A percentile compares a stretch with the other conserved stretches of the same genome.
Conservation (phyloP, 2,797 vertebrate genomes). For the Potorous gilbertii region DNA sequence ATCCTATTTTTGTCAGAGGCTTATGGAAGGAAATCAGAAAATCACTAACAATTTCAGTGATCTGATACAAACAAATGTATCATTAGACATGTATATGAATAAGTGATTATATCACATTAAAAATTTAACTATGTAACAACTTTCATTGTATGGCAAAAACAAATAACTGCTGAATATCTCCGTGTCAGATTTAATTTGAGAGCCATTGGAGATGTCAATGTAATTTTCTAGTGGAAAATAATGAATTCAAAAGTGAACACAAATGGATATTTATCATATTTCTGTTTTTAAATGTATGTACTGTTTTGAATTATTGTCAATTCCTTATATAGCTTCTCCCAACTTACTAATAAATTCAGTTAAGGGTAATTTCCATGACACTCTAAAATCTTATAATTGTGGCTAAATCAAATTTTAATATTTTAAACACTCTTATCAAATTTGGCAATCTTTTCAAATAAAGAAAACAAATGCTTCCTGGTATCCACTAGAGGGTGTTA, state of each 20-base stretch:
- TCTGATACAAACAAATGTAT: not conserved
- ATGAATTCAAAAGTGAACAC: not conserved
- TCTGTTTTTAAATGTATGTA: not conserved
- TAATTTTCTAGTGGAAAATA: not conserved
- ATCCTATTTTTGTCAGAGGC: not conserved
- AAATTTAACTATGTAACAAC: not conserved
- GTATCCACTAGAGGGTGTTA: constrained; percentile 72
- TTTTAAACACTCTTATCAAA: not conserved
- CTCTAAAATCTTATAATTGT: not conserved
- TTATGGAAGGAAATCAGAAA: not conserved
- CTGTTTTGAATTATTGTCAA: not conserved
- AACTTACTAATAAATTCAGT: no score
- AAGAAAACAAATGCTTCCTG: not conserved
- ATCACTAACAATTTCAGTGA: not conserved
- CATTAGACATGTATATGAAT: not conserved
- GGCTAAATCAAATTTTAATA: not conserved
- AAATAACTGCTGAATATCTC: not conserved
- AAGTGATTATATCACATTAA: not conserved
- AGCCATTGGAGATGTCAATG: not conserved
- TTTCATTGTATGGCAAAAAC: not conserved
- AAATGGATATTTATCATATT: not conserved
- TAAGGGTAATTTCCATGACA: not conserved
- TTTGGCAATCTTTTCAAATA: not conserved
- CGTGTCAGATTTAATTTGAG: not conserved
- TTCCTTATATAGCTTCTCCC: not conserved